These are phyloP conservation scores for Manis javanica DNA, from an alignment of 2,797 vertebrate genomes.

Conservation along the genomic window DNA sequence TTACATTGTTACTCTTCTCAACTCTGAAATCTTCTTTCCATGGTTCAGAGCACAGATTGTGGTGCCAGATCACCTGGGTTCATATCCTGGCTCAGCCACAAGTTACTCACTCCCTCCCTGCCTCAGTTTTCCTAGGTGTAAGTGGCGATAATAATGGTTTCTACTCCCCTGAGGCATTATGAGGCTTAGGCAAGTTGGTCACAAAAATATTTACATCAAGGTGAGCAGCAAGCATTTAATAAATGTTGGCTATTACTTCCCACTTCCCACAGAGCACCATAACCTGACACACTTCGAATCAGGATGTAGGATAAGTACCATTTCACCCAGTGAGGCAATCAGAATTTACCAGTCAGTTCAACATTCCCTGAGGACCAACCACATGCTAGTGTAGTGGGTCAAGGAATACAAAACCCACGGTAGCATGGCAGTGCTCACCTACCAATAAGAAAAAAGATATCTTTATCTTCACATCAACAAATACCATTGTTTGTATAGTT, in stretches of 20 bases:
- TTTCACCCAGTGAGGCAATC: neutral
- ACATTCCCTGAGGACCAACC: neutral
- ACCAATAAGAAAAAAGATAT: neutral
- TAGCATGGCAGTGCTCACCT: fast-evolving
- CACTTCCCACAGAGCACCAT: neutral
- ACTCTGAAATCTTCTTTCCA: neutral
- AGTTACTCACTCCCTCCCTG: neutral
- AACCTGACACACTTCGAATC: neutral
- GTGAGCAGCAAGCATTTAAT: neutral
- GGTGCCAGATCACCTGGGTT: neutral
- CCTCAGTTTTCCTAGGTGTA: neutral
- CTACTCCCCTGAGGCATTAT: neutral
- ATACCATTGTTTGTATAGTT: fast-evolving
- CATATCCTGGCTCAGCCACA: neutral
- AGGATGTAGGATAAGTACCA: neutral
- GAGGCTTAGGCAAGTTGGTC: neutral
- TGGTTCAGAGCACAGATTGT: neutral
- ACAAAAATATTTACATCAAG: neutral
- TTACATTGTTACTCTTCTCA: neutral
- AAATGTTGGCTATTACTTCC: neutral
- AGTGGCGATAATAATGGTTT: neutral
- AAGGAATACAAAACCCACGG: neutral
- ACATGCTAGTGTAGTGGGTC: fast-evolving
- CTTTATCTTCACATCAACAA: fast-evolving
- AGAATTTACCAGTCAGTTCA: neutral